Evolutionary conservation across 2,113 vertebrate species (phyloP).

Genomic region (Abramis brama): DNA sequence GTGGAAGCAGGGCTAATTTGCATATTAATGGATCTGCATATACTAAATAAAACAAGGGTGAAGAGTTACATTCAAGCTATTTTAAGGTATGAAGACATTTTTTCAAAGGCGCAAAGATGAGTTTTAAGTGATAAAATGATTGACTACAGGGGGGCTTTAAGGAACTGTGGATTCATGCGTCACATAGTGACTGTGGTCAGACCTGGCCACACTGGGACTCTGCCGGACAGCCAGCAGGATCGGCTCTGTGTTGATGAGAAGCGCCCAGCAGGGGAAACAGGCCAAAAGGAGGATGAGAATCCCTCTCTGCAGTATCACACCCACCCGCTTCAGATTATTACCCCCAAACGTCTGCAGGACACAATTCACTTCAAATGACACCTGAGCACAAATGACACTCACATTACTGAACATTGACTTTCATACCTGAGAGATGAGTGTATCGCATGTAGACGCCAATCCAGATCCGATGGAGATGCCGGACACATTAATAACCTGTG

Average conservation of each 20-base stretch:
- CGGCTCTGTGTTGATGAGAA: slow-evolving; percentile 86
- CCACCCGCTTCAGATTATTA: slow-evolving; percentile 85
- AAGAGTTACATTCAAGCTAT: too few species aligned
- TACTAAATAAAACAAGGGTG: too few species aligned
- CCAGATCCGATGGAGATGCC: slow-evolving; percentile 84
- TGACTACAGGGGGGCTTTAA: not conserved
- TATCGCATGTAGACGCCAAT: slow-evolving; percentile 86
- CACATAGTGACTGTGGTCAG: slow-evolving; percentile 34
- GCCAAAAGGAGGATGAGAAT: slow-evolving; percentile 83
- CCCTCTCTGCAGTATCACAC: slow-evolving; percentile 85
- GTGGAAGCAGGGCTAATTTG: too few species aligned
- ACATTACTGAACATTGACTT: slow-evolving; percentile 29
- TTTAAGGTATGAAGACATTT: too few species aligned
- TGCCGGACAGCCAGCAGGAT: slow-evolving; percentile 82
- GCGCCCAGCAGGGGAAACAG: slow-evolving; percentile 91
- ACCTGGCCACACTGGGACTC: slow-evolving; percentile 83
- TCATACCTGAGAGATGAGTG: slow-evolving; percentile 88
- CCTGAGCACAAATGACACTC: not conserved
- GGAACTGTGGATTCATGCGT: not conserved
- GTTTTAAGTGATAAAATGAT: too few species aligned
- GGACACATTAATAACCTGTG: slow-evolving; percentile 84
- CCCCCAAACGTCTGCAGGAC: slow-evolving; percentile 81
- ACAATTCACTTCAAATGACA: not conserved
- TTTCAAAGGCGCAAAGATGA: too few species aligned
- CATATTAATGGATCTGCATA: too few species aligned